Percentiles rank a stretch among this genome's conserved stretches.
phyloP scores from a whole-genome alignment of 1,140 invertebrate genomes.

The Agraylea sexmaculata region DNA sequence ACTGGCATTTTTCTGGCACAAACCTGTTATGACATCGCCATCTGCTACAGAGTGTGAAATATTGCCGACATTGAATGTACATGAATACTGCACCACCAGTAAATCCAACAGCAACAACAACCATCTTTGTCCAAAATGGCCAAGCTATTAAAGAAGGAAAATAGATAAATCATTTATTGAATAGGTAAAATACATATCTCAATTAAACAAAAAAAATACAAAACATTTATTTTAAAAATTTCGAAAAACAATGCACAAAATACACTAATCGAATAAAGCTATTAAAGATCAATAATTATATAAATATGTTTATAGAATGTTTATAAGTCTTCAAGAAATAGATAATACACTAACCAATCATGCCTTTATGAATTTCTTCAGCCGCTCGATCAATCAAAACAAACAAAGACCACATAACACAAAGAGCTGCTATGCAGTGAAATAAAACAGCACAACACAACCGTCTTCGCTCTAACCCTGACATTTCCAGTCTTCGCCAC shows the following conservation, averaged over 20 bases:
- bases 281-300: no score
- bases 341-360: slow-evolving; percentile 45
- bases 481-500: slow-evolving; percentile 94
- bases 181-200: not conserved
- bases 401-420: slow-evolving; percentile 93
- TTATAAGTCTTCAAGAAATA: no score
- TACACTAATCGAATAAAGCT: no score
- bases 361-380: slow-evolving; percentile 72
- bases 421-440: slow-evolving; percentile 86
- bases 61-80: slow-evolving; percentile 94
- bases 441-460: slow-evolving; percentile 86
- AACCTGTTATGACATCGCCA: slow-evolving; percentile 91
- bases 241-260: no score
- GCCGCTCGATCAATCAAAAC: slow-evolving; percentile 89
- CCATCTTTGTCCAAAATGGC: slow-evolving; percentile 96
- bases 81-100: slow-evolving; percentile 93
- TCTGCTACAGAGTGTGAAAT: slow-evolving; percentile 77
- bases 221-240: not conserved
- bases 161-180: not conserved
- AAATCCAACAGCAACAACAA: slow-evolving; percentile 92
- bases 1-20: no score
- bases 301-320: no score
- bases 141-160: slow-evolving; percentile 55
- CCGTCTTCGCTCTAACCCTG: slow-evolving; percentile 77
- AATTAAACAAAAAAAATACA: not conserved